Evolutionary conservation across 1,140 invertebrate genomes (phyloP).

Genomic region (Rhagoletis zephyria): DNA sequence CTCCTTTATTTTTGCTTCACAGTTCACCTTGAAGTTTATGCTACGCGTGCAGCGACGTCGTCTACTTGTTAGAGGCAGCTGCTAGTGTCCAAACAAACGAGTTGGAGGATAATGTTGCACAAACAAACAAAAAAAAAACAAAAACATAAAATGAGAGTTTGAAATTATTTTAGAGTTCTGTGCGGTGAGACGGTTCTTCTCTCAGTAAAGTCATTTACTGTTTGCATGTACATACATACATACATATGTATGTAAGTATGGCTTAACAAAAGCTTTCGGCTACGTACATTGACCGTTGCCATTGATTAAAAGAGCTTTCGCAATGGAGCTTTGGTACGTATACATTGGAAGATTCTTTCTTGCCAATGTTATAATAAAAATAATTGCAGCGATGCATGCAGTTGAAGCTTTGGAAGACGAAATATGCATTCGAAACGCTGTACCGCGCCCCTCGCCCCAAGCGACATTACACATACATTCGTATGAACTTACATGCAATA

Average conservation of each 20-base stretch:
- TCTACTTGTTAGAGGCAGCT: conserved; percentile 4
- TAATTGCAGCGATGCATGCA: no score
- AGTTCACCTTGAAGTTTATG: conserved; percentile 50
- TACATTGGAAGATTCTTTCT: no score
- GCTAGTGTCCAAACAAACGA: background rate
- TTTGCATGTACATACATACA: background rate
- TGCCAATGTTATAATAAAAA: no score
- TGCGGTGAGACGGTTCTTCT: background rate
- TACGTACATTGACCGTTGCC: no score
- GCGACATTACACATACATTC: no score
- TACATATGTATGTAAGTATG: background rate
- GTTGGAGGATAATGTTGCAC: conserved; percentile 17
- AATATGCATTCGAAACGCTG: background rate
- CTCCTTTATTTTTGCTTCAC: background rate
- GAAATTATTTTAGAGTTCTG: conserved; percentile 14
- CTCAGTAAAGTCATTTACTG: background rate
- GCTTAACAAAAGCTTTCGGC: no score
- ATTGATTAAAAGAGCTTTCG: no score
- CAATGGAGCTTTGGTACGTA: no score
- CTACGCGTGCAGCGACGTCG: background rate
- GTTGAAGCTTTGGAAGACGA: background rate
- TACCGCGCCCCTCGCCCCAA: background rate
- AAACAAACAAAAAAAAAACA: background rate
- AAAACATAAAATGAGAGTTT: conserved; percentile 3
- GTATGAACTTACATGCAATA: no score